Conservation (phyloP, 2,113 vertebrate species). For the Megalops atlanticus region DNA sequence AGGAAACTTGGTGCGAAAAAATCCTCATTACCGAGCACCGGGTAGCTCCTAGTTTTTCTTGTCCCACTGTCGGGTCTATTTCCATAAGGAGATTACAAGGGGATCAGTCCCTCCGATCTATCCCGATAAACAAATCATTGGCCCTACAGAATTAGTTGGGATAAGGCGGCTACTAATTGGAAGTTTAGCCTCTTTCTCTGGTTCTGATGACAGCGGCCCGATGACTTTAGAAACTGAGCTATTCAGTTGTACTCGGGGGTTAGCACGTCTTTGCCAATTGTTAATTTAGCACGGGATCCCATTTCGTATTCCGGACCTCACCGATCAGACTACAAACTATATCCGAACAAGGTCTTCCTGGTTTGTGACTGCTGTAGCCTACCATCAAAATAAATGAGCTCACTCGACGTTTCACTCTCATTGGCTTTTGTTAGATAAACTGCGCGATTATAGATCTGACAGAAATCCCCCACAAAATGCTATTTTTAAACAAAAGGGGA, state of each 20-base stretch:
- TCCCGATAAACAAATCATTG: conserved; percentile 67
- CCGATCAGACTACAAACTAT: conserved; percentile 47
- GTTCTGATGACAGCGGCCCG: conserved; percentile 64
- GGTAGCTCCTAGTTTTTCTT: conserved; percentile 53
- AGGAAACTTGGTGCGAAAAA: conserved; percentile 74
- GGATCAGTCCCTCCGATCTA: conserved; percentile 73
- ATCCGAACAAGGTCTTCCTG: too few relatives aligned
- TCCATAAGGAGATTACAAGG: conserved; percentile 80
- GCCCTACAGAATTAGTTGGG: conserved; percentile 65
- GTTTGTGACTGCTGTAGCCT: too few relatives aligned
- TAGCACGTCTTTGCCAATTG: conserved; percentile 42
- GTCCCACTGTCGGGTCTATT: conserved; percentile 61
- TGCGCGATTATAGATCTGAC: too few relatives aligned
- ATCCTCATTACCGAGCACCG: conserved; percentile 73
- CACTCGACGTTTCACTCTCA: too few relatives aligned
- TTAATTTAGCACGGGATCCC: neutral
- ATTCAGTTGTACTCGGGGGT: conserved; percentile 8
- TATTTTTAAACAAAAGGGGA: too few relatives aligned
- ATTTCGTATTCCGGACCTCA: neutral
- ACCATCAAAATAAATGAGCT: too few relatives aligned
- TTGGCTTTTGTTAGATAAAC: too few relatives aligned
- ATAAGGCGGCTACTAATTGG: conserved; percentile 74
- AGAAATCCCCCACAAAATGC: too few relatives aligned
- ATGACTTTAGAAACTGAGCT: conserved; percentile 39
- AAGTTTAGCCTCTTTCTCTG: conserved; percentile 62